A percentile compares a stretch with the other conserved stretches of the same genome.
Conservation (phyloP, 1,140 invertebrate genomes). For the Drosophila guanche region DNA sequence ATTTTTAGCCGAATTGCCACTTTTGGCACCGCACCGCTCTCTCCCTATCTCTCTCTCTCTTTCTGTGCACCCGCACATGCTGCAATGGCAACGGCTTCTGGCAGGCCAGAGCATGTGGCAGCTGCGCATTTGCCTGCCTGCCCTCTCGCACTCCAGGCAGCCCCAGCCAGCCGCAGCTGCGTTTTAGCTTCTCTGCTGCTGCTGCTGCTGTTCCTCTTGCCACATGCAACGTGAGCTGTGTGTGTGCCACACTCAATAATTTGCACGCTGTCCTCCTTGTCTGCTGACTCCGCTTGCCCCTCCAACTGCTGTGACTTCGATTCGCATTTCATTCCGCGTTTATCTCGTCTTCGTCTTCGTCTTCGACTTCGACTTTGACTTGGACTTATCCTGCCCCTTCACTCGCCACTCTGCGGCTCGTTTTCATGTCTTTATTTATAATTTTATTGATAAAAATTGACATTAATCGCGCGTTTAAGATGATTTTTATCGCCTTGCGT, state of each 20-base stretch:
- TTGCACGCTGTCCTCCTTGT: constrained; percentile 59
- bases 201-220: constrained; percentile 5
- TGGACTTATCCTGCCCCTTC: no score
- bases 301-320: no score
- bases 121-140: constrained; percentile 66
- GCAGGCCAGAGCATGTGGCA: constrained; percentile 44
- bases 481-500: constrained; percentile 81
- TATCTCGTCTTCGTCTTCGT: neutral
- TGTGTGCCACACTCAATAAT: constrained; percentile 75
- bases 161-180: constrained; percentile 25
- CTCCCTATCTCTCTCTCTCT: constrained; percentile 12
- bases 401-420: constrained; percentile 47
- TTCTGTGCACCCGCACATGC: constrained; percentile 30
- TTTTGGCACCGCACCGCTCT: constrained; percentile 31
- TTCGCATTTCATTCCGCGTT: no score
- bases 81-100: constrained; percentile 22
- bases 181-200: constrained; percentile 18
- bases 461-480: constrained; percentile 82
- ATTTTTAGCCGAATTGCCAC: constrained; percentile 71
- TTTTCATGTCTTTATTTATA: constrained; percentile 83
- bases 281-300: no score
- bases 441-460: constrained; percentile 83
- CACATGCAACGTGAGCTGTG: constrained; percentile 75
- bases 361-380: no score
- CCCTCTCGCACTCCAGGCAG: constrained; percentile 31